These are phyloP conservation scores for Unio pictorum DNA, from an alignment of 2,888 invertebrate genomes.

Conservation along the genomic window DNA sequence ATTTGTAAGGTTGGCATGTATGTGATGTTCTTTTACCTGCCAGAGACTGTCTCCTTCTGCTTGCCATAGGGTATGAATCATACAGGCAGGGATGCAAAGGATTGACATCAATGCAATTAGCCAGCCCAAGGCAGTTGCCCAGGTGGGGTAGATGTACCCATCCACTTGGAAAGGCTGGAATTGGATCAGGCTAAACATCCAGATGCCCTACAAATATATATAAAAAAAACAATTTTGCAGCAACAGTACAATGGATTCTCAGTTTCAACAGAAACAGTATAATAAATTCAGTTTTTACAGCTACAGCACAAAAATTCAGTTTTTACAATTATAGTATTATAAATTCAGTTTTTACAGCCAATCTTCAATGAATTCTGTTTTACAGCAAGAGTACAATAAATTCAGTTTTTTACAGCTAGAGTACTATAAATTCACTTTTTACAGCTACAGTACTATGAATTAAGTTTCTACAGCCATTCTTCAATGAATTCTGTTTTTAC, in stretches of 20 bases:
- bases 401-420: background rate
- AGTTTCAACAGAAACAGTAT: no score
- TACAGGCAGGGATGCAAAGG: constrained; percentile 86
- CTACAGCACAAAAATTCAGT: no score
- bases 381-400: background rate
- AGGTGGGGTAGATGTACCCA: constrained; percentile 85
- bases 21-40: constrained; percentile 76
- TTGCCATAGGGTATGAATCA: constrained; percentile 79
- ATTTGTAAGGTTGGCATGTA: no score
- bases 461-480: no score
- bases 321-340: no score
- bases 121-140: constrained; percentile 90
- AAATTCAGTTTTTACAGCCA: no score
- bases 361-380: no score
- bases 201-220: constrained; percentile 78
- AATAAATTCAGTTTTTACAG: no score
- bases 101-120: constrained; percentile 86
- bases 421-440: no score
- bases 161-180: constrained; percentile 89
- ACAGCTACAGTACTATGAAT: no score
- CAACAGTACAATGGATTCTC: background rate
- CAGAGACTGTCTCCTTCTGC: constrained; percentile 81
- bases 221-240: background rate
- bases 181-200: constrained; percentile 90
- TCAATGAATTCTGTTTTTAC: no score